Base-by-base conservation (phyloP, 2,888 invertebrate species). In the Lycophotia porphyrea region DNA sequence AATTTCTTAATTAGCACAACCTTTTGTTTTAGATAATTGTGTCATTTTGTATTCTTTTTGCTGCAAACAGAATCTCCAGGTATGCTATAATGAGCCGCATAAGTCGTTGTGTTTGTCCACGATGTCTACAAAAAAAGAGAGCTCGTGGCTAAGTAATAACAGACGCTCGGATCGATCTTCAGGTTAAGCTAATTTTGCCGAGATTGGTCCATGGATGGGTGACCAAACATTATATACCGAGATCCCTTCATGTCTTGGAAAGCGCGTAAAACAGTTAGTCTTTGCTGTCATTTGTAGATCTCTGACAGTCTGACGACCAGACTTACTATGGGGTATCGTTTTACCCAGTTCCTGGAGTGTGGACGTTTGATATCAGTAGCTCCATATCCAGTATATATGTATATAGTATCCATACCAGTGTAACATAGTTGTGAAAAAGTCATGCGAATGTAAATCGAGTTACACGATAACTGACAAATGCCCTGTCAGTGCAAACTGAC, bases 21-120 rank as follows among this genome's bases (percentile, higher is more conserved):
- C 93, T 78, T 95, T 94, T 95, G 94, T 94, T 93, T 91, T 85
- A 83, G 86, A 89, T 95, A 94, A 95, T 94, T 93, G 91, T 91
- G 86, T 91, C 91, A 91, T 95, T 94, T 89, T 79, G 85, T 88
- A 94, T 95, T 95, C 94, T 85, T 85, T 78, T 81, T 85, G 85
- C 72, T 69, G 84, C 89, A 73, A 92, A 92, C 88, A 84, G 92
- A 91, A 91, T 93, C 76, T 76, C 81, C 72, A 88, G 88, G 84
- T 85, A 71, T 42, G 47, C 66, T 78, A 18, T 88, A 91, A 92
- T 89, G 88, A 88, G 88, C 82, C 81, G 79, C 76, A 58, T 81
- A 36, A 79, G n/a, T 18, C 31, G 65, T 66, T 44, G 31, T 31
- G 36, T 69, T 71, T 68, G 34, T 21, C 5, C 2, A 18, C 2